phyloP scores from a whole-genome alignment of 1,140 invertebrate species.

The Lordiphosa stackelbergi region DNA sequence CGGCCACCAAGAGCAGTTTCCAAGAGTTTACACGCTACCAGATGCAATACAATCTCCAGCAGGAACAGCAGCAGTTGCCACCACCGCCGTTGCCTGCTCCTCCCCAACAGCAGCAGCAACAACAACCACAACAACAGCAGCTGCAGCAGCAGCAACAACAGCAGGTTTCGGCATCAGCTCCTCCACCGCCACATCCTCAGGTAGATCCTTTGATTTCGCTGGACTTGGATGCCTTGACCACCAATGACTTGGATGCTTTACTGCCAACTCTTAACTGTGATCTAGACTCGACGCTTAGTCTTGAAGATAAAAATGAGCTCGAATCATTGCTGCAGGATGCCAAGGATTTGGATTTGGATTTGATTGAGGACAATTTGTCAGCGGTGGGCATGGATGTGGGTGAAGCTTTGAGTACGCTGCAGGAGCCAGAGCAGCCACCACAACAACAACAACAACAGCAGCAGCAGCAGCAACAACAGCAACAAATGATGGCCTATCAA shows the following conservation, averaged over 20 bases:
- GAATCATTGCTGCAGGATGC: constrained; percentile 76
- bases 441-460: constrained; percentile 55
- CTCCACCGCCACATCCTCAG: constrained; percentile 27
- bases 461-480: constrained; percentile 36
- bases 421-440: constrained; percentile 27
- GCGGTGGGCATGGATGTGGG: constrained; percentile 72
- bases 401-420: constrained; percentile 53
- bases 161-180: constrained; percentile 24
- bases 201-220: constrained; percentile 65
- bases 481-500: constrained; percentile 18
- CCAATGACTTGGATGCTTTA: constrained; percentile 81
- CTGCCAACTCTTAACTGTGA: constrained; percentile 80
- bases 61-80: constrained; percentile 76
- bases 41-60: constrained; percentile 81
- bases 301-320: constrained; percentile 78
- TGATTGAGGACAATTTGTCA: constrained; percentile 71
- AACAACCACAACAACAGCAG: constrained; percentile 11
- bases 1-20: constrained; percentile 80
- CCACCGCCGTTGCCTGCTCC: constrained; percentile 37
- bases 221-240: constrained; percentile 78
- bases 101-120: constrained; percentile 25
- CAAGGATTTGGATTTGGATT: constrained; percentile 73
- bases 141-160: constrained; percentile 16
- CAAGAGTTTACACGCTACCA: constrained; percentile 81
- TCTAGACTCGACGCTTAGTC: constrained; percentile 78